phyloP scores from a whole-genome alignment of 35 echinoderm and acorn worm species.

The Diadema setosum region DNA sequence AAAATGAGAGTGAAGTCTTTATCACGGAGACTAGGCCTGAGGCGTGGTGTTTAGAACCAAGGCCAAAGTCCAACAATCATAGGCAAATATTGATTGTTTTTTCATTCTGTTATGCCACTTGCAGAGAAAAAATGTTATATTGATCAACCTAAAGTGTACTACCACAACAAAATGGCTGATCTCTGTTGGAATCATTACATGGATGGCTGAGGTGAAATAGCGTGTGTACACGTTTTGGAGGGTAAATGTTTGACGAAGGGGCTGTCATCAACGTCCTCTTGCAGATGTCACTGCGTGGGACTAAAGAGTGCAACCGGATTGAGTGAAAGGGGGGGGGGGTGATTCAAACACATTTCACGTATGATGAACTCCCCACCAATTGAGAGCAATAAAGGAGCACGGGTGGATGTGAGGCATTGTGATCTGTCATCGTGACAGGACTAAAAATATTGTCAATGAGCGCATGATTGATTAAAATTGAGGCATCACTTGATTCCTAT shows the following conservation, averaged over 20 bases:
- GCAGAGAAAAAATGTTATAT: too few species aligned
- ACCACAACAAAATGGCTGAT: too few species aligned
- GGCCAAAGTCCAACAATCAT: conserved; percentile 8
- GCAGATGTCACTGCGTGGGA: background rate
- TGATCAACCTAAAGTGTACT: too few species aligned
- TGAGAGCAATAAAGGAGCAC: too few species aligned
- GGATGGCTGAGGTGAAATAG: background rate
- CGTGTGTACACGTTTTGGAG: background rate
- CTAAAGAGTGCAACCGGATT: background rate
- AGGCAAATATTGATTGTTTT: conserved; percentile 1
- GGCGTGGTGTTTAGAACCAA: background rate
- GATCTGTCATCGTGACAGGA: too few species aligned
- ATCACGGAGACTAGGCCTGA: background rate
- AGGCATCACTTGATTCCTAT: too few species aligned
- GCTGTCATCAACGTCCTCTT: background rate
- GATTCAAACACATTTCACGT: too few species aligned
- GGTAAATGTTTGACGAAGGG: background rate
- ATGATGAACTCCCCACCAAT: too few species aligned
- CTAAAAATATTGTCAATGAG: too few species aligned
- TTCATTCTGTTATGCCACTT: background rate
- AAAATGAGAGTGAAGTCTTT: background rate
- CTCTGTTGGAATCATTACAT: background rate
- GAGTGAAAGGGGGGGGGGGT: too few species aligned
- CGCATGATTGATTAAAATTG: too few species aligned
- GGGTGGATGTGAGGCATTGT: too few species aligned